Evolutionary conservation across 1,140 invertebrate genomes (phyloP).

Genomic region (Pachyrhynchus sulphureomaculatus): DNA sequence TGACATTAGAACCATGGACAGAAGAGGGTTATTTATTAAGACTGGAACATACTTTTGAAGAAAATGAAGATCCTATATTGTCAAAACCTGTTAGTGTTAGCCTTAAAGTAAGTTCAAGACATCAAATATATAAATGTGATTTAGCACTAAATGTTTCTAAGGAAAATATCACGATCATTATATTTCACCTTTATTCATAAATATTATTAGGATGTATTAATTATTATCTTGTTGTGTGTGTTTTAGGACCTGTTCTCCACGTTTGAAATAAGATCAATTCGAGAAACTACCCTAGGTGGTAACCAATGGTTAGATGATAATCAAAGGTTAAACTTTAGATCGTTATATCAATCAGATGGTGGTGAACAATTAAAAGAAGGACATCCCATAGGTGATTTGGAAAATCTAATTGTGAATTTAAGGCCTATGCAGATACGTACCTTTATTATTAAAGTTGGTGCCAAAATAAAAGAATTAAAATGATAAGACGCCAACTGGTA

Average conservation of each 20-base stretch:
- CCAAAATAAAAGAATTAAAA: no score
- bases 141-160: no score
- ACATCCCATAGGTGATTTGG: not conserved
- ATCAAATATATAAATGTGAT: not conserved
- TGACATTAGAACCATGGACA: slow-evolving; percentile 69
- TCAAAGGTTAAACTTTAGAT: not conserved
- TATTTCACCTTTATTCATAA: not conserved
- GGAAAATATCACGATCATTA: not conserved
- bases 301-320: slow-evolving; percentile 24
- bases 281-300: slow-evolving; percentile 27
- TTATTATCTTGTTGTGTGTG: slow-evolving; percentile 8
- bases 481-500: no score
- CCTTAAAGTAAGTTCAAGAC: slow-evolving; percentile 36
- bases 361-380: not conserved
- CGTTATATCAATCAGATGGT: not conserved
- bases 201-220: no score
- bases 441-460: slow-evolving; percentile 2
- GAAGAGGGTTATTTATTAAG: slow-evolving; percentile 54
- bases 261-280: slow-evolving; percentile 18
- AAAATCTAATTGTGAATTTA: slow-evolving; percentile 15
- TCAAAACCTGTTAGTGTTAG: slow-evolving; percentile 60
- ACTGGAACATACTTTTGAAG: slow-evolving; percentile 73
- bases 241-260: slow-evolving; percentile 30
- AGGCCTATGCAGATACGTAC: slow-evolving; percentile 32
- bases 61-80: slow-evolving; percentile 59